Base-by-base conservation (phyloP, 92 coral and sea anemone species). In the Metridium senile region DNA sequence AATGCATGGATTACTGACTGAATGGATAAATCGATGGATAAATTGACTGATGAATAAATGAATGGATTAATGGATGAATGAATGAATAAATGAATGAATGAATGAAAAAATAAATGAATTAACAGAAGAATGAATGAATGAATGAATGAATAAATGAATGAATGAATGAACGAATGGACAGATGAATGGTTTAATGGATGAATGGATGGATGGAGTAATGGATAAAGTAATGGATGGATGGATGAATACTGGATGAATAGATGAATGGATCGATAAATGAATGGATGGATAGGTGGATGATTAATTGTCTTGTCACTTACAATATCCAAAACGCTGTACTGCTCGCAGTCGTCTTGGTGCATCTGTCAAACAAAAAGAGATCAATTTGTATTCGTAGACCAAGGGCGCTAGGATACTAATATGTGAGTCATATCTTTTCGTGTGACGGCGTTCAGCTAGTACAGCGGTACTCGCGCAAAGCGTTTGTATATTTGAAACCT, bases 301-400 rank as follows among this genome's bases (percentile, higher is more conserved):
- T 4, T 39, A 39, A 39, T n/a, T n/a, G n/a, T n/a, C n/a, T 39
- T 6, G 6, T 39, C 8, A 75, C 90, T 76, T 77, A 88, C 92
- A 76, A 72, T 80, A 88, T 59, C 92, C 92, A 57, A 88, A 88
- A 29, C 83, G 79, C 62, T 78, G 69, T 23, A 68, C 70, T 35
- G 83, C 87, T 53, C 67, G 76, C 4, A 87, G 74, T 34, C 87
- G 64, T 57, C 39, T 46, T 47, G 91, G 75, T 13, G 69, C 78
- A 43, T 73, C 78, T 71, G 64, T 25, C 7, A n/a, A n/a, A n/a
- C n/a, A n/a, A n/a, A n/a, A n/a, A n/a, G n/a, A n/a, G n/a, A n/a
- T n/a, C n/a, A n/a, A n/a, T n/a, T n/a, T n/a, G n/a, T n/a, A n/a
- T n/a, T n/a, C n/a, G n/a, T n/a, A n/a, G n/a, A n/a, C n/a, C n/a